A percentile compares a stretch with the other conserved stretches of the same genome.
phyloP scores from a whole-genome alignment of 2,888 invertebrate genomes.

The Globia sparganii region DNA sequence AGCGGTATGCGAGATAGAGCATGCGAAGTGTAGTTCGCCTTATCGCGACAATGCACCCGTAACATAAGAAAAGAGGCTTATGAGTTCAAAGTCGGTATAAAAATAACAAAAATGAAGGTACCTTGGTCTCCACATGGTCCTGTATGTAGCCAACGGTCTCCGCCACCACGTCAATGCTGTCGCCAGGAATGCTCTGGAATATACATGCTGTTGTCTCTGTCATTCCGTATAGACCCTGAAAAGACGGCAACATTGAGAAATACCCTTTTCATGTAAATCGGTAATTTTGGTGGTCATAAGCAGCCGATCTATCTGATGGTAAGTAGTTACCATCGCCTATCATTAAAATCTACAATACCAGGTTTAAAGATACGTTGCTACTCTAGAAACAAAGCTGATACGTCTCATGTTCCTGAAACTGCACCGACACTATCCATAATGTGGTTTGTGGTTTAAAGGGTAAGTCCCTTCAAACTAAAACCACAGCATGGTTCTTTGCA shows the following conservation, averaged over 20 bases:
- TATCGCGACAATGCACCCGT: no score
- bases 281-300: not conserved
- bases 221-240: constrained; percentile 91
- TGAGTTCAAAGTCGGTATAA: not conserved
- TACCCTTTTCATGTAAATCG: not conserved
- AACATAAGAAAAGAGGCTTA: not conserved
- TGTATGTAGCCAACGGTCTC: constrained; percentile 91
- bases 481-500: not conserved
- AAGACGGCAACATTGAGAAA: not conserved
- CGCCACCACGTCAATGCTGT: constrained; percentile 86
- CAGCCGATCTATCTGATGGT: not conserved
- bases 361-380: no score
- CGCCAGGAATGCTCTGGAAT: constrained; percentile 90
- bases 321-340: not conserved
- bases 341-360: not conserved
- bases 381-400: not conserved
- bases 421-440: not conserved
- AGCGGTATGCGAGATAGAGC: no score
- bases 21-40: no score
- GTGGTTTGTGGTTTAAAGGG: no score
- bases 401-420: not conserved
- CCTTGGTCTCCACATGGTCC: constrained; percentile 92
- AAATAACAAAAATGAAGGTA: constrained; percentile 11
- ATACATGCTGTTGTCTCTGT: constrained; percentile 91
- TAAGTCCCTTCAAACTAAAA: not conserved